phyloP scores from a whole-genome alignment of 2,888 invertebrate species.

The Sycophila texana region DNA sequence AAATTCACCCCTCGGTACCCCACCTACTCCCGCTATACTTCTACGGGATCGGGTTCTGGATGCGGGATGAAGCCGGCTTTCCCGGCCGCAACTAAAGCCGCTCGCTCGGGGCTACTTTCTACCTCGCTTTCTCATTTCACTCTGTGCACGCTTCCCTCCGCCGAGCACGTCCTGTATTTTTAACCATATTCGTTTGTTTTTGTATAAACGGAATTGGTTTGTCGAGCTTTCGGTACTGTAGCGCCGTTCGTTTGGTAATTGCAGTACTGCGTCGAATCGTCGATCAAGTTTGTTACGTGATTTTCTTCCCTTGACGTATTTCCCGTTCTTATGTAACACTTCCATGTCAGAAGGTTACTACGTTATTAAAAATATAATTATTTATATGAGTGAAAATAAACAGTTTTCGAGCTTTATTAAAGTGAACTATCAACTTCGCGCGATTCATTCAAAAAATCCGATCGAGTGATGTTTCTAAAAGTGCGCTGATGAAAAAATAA shows the following conservation, averaged over 20 bases:
- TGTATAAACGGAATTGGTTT: conserved; percentile 20
- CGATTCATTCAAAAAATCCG: too few species aligned
- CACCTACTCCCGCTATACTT: background rate
- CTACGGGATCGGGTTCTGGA: background rate
- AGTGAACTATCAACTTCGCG: background rate
- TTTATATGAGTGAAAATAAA: too few species aligned
- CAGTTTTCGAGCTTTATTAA: background rate
- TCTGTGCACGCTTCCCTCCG: background rate
- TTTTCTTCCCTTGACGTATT: background rate
- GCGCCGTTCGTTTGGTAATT: too few species aligned
- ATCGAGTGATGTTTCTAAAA: too few species aligned
- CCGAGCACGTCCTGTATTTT: too few species aligned
- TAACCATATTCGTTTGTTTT: background rate
- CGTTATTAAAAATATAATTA: too few species aligned
- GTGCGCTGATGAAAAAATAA: too few species aligned
- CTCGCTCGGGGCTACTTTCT: background rate
- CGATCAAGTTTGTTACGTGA: background rate
- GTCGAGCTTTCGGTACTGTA: background rate
- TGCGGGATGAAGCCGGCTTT: conserved; percentile 29
- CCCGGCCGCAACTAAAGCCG: conserved; percentile 11
- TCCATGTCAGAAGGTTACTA: too few species aligned
- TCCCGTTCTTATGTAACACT: too few species aligned
- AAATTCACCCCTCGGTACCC: conserved; percentile 1
- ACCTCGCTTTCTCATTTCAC: background rate
- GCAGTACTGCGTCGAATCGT: too few species aligned